These are phyloP conservation scores for Protomyctophum bolini DNA, from an alignment of 2,113 vertebrate genomes.

Conservation along the genomic window DNA sequence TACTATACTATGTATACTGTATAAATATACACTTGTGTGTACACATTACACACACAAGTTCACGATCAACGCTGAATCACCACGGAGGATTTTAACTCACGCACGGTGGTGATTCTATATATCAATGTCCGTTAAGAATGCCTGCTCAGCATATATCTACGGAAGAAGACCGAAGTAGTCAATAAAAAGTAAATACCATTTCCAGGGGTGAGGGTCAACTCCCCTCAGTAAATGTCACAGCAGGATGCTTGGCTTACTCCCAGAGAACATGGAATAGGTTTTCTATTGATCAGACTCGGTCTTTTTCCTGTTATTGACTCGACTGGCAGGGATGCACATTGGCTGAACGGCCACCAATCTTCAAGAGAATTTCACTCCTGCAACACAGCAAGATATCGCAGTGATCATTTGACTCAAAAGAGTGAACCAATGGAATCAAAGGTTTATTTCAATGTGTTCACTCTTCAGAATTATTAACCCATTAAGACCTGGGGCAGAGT, in stretches of 20 bases:
- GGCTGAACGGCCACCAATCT: not conserved
- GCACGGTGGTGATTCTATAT: not conserved
- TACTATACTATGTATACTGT: no score
- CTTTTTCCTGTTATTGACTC: constrained; percentile 39
- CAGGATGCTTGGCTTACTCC: constrained; percentile 21
- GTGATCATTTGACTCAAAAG: no score
- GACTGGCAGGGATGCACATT: not conserved
- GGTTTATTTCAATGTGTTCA: no score
- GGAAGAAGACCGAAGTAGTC: constrained; percentile 14
- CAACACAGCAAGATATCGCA: no score
- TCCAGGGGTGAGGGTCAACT: not conserved
- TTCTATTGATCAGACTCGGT: constrained; percentile 44
- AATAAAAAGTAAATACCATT: constrained; percentile 45
- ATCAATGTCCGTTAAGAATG: constrained; percentile 26
- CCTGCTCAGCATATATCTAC: constrained; percentile 30
- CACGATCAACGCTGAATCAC: no score
- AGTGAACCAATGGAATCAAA: no score
- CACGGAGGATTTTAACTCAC: not conserved
- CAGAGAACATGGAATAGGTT: constrained; percentile 30
- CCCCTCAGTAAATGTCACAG: constrained; percentile 33
- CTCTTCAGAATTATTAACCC: no score
- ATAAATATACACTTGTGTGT: no score
- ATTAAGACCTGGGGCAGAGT: no score
- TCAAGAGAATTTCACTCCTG: not conserved
- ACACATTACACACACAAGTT: no score